These are phyloP conservation scores for Argya squamiceps DNA, from an alignment of 2,797 vertebrate species.

Conservation along the genomic window DNA sequence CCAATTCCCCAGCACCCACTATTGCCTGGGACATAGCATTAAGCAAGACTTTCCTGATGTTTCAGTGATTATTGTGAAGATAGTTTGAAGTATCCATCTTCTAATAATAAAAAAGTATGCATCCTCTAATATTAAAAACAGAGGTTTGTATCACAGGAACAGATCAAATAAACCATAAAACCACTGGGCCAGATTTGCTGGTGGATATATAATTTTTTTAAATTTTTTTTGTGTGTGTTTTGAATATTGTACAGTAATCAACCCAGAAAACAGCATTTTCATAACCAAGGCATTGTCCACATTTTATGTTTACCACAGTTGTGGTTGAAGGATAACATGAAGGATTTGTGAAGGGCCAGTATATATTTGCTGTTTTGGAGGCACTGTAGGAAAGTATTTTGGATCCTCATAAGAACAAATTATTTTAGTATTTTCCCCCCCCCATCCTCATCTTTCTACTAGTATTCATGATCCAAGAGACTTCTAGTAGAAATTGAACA, in stretches of 20 bases:
- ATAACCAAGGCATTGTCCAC: fast-evolving
- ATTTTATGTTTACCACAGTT: background rate
- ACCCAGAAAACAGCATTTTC: background rate
- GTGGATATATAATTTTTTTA: background rate
- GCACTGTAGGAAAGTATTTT: background rate
- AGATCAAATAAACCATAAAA: background rate
- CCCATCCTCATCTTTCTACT: background rate
- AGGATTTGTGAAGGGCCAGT: background rate
- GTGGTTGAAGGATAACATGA: background rate
- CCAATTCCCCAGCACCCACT: background rate
- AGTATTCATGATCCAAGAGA: background rate
- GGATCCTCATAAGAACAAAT: background rate
- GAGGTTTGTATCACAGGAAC: background rate
- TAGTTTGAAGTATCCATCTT: background rate
- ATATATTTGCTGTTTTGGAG: background rate
- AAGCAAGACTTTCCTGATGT: background rate
- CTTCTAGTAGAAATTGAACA: background rate
- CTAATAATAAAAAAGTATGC: background rate
- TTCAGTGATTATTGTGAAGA: background rate
- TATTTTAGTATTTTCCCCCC: background rate
- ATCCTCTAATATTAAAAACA: background rate
- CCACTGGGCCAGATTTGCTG: background rate
- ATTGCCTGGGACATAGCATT: background rate
- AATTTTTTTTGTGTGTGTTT: too few relatives aligned
- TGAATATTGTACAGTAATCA: background rate